These are phyloP conservation scores for Schizopygopsis pylzovi DNA, from an alignment of 2,797 vertebrate species.

Conservation along the genomic window DNA sequence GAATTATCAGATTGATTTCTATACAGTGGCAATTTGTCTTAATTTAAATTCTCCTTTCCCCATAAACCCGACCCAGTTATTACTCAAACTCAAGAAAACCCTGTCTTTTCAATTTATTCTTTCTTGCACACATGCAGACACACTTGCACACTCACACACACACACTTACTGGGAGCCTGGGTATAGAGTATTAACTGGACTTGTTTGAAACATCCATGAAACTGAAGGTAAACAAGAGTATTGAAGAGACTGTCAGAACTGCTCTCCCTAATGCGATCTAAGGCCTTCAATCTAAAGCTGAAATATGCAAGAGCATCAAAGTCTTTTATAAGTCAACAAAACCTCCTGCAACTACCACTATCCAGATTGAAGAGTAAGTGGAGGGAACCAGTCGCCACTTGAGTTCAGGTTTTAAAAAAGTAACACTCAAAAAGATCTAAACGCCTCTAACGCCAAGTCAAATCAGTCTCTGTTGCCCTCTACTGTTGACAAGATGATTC, in stretches of 20 bases:
- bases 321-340: slow-evolving; percentile 16
- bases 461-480: slow-evolving; percentile 27
- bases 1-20: slow-evolving; percentile 78
- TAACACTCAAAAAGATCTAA: not conserved
- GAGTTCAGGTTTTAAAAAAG: not conserved
- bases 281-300: slow-evolving; percentile 53
- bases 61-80: slow-evolving; percentile 50
- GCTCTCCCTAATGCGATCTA: slow-evolving; percentile 46
- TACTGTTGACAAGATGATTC: slow-evolving; percentile 22
- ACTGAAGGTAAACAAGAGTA: slow-evolving; percentile 60
- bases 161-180: slow-evolving; percentile 48
- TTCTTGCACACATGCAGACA: slow-evolving; percentile 24
- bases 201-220: slow-evolving; percentile 67
- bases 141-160: slow-evolving; percentile 28
- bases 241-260: slow-evolving; percentile 42
- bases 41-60: slow-evolving; percentile 77
- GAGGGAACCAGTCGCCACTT: not conserved
- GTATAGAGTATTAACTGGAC: slow-evolving; percentile 61
- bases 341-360: slow-evolving; percentile 2
- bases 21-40: slow-evolving; percentile 80
- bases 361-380: not conserved
- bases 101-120: slow-evolving; percentile 52
- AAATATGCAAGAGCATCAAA: slow-evolving; percentile 36
- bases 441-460: not conserved
- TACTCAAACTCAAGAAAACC: slow-evolving; percentile 66